Evolutionary conservation across 2,888 invertebrate genomes (phyloP), one percentile per base, ranked within the genome.

Genomic region (Tipula vernalis): DNA sequence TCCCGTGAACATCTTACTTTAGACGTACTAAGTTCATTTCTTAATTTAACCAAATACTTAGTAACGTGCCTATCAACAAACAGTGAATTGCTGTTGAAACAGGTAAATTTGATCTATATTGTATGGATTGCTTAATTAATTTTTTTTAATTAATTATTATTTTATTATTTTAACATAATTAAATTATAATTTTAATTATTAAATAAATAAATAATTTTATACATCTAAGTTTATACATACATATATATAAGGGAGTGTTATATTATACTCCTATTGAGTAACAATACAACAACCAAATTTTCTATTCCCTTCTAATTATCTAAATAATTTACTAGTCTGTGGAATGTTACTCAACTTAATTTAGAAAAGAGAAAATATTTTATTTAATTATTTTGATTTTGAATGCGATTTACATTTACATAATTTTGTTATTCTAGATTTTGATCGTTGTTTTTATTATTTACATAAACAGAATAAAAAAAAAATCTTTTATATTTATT

Each of bases 21-120:
- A 83, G 97, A 98, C 91, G 98, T 99, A 57, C 94, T 99, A 87
- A 96, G 97, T 87, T 97, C 97, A 47, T 98, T 98, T 93, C 93
- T 98, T 86, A 96, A 96, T 90, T 94, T 98, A 88, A 98, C 98
- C 86, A 98, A 98, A 92, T 97, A 98, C 92, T 94, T 98, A 89
- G 97, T 98, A 88, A 98, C 98, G 44, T 98, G 97, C 92, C 95
- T 97, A 90, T 97, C 97, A 91, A 96, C 97, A 89, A 98, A 98
- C 92, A 97, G 97, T 89, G 98, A 98, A 92, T 93, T 98, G 88
- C 93, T 98, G 86, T 92, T 98, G 86, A 98, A 98, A 93, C 98
- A 98, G 96, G 97, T 97, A 94, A 92, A 90, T 89, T 87, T 28
- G 28, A 85, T 85, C 42, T 85, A 42, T 85, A 15, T 85, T 12